Conservation (phyloP, 2,797 vertebrate genomes). For the Sphaeramia orbicularis region DNA sequence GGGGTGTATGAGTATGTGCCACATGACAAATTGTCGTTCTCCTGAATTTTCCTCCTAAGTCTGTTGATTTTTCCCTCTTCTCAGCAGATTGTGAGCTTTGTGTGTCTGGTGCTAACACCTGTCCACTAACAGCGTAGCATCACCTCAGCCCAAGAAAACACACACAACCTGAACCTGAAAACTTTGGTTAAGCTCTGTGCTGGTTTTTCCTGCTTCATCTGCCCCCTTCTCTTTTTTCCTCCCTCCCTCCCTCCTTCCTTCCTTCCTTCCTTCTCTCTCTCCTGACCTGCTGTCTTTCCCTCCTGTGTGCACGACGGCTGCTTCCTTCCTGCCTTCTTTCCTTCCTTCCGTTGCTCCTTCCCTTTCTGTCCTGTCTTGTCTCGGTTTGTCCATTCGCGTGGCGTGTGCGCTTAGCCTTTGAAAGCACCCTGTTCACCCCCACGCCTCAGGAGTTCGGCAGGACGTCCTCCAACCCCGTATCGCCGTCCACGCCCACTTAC, state of each 20-base stretch:
- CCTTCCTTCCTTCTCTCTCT: slow-evolving; percentile 79
- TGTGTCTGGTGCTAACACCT: slow-evolving; percentile 57
- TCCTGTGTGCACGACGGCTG: slow-evolving; percentile 81
- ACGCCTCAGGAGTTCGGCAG: slow-evolving; percentile 91
- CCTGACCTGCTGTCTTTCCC: slow-evolving; percentile 87
- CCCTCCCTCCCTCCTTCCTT: slow-evolving; percentile 71
- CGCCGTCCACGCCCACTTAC: slow-evolving; percentile 87
- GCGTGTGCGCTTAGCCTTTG: slow-evolving; percentile 88
- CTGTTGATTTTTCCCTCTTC: slow-evolving; percentile 3
- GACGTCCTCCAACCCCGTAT: slow-evolving; percentile 87
- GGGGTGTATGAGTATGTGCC: neutral
- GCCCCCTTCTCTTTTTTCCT: slow-evolving; percentile 91
- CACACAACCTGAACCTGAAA: slow-evolving; percentile 38
- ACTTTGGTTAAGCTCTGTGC: slow-evolving; percentile 81
- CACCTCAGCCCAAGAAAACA: slow-evolving; percentile 10
- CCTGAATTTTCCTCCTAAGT: slow-evolving; percentile 14
- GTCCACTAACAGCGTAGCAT: slow-evolving; percentile 62
- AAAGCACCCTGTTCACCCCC: slow-evolving; percentile 92
- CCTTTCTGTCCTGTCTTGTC: slow-evolving; percentile 56
- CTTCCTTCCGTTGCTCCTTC: slow-evolving; percentile 67
- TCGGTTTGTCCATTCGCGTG: slow-evolving; percentile 67
- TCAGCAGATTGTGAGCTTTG: slow-evolving; percentile 14
- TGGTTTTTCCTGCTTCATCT: slow-evolving; percentile 97
- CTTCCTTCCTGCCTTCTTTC: slow-evolving; percentile 81
- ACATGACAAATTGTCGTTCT: slow-evolving; percentile 8